A percentile compares a stretch with the other conserved stretches of the same genome.
Conservation (phyloP, 2,113 vertebrate species). For the Pithys albifrons region DNA sequence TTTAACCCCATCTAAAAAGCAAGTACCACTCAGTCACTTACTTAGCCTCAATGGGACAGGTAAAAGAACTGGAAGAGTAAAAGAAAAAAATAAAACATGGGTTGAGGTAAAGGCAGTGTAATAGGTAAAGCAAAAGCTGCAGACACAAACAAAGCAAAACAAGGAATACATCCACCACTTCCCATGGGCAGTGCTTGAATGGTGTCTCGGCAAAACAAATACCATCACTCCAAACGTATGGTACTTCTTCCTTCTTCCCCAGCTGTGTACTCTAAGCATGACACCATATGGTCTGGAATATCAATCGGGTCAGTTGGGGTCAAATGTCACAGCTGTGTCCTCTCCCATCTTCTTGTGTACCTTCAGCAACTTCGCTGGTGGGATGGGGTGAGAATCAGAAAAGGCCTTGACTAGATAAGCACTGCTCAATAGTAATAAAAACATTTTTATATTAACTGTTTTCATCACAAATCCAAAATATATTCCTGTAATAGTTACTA, state of each 20-base stretch:
- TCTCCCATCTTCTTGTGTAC: neutral
- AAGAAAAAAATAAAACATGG: neutral
- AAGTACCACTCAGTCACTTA: neutral
- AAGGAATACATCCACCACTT: neutral
- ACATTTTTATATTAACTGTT: neutral
- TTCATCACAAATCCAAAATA: neutral
- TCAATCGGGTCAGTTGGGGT: neutral
- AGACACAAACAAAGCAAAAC: rapidly evolving
- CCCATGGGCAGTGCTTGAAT: rapidly evolving
- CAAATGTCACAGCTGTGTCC: neutral
- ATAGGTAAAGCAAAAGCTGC: neutral
- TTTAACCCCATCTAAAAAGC: neutral
- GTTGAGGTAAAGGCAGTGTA: neutral
- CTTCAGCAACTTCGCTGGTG: rapidly evolving
- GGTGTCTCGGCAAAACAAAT: neutral
- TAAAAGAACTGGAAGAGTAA: neutral
- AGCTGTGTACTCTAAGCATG: neutral
- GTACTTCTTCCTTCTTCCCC: neutral
- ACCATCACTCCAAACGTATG: rapidly evolving
- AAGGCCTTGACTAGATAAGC: neutral
- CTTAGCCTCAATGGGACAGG: rapidly evolving
- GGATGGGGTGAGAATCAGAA: neutral
- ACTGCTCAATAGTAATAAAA: neutral
- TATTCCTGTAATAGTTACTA: neutral
- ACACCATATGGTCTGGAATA: rapidly evolving